These are phyloP conservation scores for Paramisgurnus dabryanus DNA, from an alignment of 2,113 vertebrate genomes.

Conservation along the genomic window DNA sequence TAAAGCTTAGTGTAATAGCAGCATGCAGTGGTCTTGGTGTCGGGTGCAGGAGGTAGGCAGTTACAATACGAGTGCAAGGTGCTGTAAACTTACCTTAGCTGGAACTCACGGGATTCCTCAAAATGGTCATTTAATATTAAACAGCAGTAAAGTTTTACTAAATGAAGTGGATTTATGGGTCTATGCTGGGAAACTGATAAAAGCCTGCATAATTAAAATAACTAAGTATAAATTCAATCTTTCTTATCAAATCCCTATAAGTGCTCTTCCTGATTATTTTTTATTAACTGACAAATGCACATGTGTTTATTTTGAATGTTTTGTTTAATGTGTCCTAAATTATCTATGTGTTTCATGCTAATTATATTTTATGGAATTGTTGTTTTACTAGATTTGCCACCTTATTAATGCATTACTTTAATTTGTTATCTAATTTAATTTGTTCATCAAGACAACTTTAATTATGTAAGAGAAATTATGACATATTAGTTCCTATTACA, in stretches of 20 bases:
- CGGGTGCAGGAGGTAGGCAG: slow-evolving; percentile 27
- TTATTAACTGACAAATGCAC: slow-evolving; percentile 29
- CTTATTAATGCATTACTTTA: not conserved
- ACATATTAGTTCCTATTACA: not conserved
- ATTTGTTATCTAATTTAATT: no score
- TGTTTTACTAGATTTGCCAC: not conserved
- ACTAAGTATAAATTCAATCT: not conserved
- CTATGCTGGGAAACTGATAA: not conserved
- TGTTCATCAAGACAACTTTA: no score
- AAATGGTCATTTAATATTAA: slow-evolving; percentile 36
- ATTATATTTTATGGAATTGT: not conserved
- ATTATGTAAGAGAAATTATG: not conserved
- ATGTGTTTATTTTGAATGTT: slow-evolving; percentile 6
- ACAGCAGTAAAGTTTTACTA: slow-evolving; percentile 19
- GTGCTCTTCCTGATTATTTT: slow-evolving; percentile 47
- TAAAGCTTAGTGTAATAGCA: slow-evolving; percentile 43
- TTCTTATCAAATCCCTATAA: slow-evolving; percentile 10
- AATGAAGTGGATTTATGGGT: slow-evolving; percentile 20
- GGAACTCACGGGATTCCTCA: slow-evolving; percentile 33
- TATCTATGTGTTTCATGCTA: no score
- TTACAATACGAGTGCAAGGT: slow-evolving; percentile 1
- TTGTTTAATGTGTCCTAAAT: no score
- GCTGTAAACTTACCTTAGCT: slow-evolving; percentile 49
- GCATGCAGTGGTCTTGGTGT: slow-evolving; percentile 48
- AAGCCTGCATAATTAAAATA: not conserved